phyloP scores from a whole-genome alignment of 2,888 invertebrate species.

The Oxyscelio sp. region DNA sequence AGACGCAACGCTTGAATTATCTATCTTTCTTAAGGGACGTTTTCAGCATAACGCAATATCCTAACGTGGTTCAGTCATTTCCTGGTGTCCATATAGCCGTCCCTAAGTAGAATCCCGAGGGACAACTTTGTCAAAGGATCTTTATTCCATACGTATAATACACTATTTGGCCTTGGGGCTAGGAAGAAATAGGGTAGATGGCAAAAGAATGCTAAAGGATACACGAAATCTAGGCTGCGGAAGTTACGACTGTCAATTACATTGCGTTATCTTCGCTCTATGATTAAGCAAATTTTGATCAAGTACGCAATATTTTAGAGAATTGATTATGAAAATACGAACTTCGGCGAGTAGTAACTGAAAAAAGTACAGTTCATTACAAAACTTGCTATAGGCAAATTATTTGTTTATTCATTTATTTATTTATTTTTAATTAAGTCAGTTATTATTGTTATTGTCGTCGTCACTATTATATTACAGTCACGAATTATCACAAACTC shows the following conservation, averaged over 20 bases:
- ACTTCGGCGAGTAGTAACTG: no score
- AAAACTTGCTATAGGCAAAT: no score
- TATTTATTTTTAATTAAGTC: no score
- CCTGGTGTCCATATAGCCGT: conserved; percentile 86
- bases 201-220: conserved; percentile 74
- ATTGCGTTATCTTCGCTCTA: conserved; percentile 4
- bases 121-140: conserved; percentile 89
- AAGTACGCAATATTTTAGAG: no score
- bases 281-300: neutral
- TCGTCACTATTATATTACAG: no score
- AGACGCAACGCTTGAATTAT: conserved; percentile 38
- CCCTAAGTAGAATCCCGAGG: conserved; percentile 86
- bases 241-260: conserved; percentile 50
- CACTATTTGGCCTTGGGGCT: conserved; percentile 84
- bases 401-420: no score
- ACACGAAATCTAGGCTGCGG: conserved; percentile 64
- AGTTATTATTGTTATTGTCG: no score
- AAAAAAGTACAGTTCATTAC: no score
- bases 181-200: conserved; percentile 85
- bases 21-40: conserved; percentile 59
- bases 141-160: conserved; percentile 88
- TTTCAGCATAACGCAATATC: conserved; percentile 87
- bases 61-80: conserved; percentile 88
- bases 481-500: no score
- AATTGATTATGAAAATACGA: no score